Conservation (phyloP, 2,797 vertebrate species). For the Rhabdophis nuchalis region DNA sequence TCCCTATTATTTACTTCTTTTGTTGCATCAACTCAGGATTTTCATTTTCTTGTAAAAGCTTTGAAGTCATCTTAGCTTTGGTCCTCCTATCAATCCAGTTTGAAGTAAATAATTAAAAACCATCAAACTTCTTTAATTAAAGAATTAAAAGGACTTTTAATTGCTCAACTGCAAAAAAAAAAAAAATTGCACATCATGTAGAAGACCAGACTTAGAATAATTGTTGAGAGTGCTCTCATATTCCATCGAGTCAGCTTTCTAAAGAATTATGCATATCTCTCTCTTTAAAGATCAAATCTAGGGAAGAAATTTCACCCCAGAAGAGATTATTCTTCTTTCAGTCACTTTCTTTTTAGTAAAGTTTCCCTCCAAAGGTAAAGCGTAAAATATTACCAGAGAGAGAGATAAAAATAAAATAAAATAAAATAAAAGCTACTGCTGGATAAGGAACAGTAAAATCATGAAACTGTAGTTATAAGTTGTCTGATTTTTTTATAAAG, state of each 20-base stretch:
- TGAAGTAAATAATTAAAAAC: conserved; percentile 28
- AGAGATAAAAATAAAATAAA: not conserved
- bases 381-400: not conserved
- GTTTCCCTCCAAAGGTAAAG: not conserved
- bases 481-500: conserved; percentile 3
- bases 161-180: conserved; percentile 7
- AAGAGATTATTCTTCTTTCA: not conserved
- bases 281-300: not conserved
- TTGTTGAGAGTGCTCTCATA: not conserved
- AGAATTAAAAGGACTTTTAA: conserved; percentile 22
- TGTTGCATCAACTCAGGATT: not conserved
- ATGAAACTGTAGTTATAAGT: not conserved
- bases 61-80: not conserved
- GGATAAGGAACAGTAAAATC: not conserved
- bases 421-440: not conserved
- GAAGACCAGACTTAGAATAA: not conserved
- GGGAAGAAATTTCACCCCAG: not conserved
- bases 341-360: not conserved
- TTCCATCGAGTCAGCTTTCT: conserved; percentile 5
- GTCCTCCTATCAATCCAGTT: not conserved
- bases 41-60: conserved; percentile 13
- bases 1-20: conserved; percentile 1
- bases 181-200: not conserved
- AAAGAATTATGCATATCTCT: not conserved
- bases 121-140: conserved; percentile 11